Evolutionary conservation across 2,113 vertebrate genomes (phyloP), one percentile per base, ranked within the genome.

Genomic region (Vireo altiloquus): DNA sequence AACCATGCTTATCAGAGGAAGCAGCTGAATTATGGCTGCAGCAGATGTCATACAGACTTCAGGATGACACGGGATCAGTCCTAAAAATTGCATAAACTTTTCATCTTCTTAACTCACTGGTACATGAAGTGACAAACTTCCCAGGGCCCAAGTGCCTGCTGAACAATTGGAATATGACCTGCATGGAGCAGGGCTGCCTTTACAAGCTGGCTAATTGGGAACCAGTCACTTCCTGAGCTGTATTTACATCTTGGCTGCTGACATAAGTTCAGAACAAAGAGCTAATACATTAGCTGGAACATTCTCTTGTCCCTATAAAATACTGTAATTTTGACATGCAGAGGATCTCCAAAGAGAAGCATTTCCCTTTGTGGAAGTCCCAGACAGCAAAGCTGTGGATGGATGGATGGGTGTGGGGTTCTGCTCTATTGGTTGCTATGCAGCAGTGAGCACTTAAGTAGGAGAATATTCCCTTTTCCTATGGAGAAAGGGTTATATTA

Each of bases 1-100:
- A 96, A 90, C 88, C 40, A 15, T 18, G 69, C 85, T 97, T 97
- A 97, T 97, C 94, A 76, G 92, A 94, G 94, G 95, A 96, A 96
- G 93, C 94, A 96, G 93, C 60, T 95, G 96, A 96, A 93, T 92
- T 96, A 95, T 90, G 93, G 92, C 82, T 90, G 28, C 82, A 94
- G 85, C 80, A 96, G 64, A 92, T 94, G 86, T 83, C 92, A 75
- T 35, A 37, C 28, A 46, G 92, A 35, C 65, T 91, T 87, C 9
- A 57, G 71, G 89, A 83, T 82, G 96, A 92, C 87, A 95, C 1
- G 5, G 87, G 77, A 95, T 69, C 72, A 46, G 72, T 87, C 92
- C 80, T 90, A 95, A 95, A 84, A 81, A 82, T 81, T 92, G 53
- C 76, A 84, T 75, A 46, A 14, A 40, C 16, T 90, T 87, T 90